phyloP scores from a whole-genome alignment of 2,113 vertebrate species.

The Callocephalon fimbriatum region DNA sequence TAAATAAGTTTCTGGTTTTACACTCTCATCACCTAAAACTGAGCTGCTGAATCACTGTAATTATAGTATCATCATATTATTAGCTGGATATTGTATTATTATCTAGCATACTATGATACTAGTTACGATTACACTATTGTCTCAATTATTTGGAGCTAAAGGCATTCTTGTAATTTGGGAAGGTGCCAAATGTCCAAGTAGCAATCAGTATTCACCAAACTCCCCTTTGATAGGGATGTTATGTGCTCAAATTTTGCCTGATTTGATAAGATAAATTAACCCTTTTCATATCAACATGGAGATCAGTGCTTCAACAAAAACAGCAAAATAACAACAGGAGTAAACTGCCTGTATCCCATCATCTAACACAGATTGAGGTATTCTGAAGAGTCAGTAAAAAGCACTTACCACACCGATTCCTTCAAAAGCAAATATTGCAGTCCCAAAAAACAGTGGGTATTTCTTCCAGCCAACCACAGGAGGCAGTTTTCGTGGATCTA shows the following conservation, averaged over 20 bases:
- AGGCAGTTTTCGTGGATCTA: constrained; percentile 77
- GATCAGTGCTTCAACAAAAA: neutral
- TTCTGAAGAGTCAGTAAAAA: neutral
- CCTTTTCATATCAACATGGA: neutral
- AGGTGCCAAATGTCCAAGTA: neutral
- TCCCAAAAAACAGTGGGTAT: constrained; percentile 88
- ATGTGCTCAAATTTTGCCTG: neutral
- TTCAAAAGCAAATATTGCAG: constrained; percentile 90
- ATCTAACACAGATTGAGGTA: neutral
- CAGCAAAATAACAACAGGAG: neutral
- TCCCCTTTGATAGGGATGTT: neutral
- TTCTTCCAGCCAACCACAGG: constrained; percentile 81
- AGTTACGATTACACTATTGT: neutral
- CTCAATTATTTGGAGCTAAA: neutral
- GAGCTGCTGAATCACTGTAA: neutral
- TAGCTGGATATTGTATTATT: neutral
- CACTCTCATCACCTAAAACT: neutral
- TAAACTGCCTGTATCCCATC: neutral
- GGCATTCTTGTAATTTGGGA: neutral
- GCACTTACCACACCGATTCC: constrained; percentile 89
- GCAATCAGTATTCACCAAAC: neutral
- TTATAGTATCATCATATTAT: neutral
- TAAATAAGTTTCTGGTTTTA: neutral
- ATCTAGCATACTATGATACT: neutral
- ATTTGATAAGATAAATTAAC: neutral